Evolutionary conservation across 2,888 invertebrate species (phyloP).

Genomic region (Ariolimax columbianus): DNA sequence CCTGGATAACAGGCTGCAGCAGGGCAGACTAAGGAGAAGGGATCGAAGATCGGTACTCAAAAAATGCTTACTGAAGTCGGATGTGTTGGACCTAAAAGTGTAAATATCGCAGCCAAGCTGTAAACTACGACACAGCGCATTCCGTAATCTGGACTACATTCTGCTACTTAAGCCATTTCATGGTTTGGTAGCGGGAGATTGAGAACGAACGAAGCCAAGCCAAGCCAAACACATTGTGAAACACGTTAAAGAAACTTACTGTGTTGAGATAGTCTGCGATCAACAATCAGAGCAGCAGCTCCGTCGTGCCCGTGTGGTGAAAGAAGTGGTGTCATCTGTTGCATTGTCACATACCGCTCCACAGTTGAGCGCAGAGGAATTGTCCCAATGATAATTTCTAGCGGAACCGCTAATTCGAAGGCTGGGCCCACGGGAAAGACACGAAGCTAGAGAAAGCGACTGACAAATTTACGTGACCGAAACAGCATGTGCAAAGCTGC

Average conservation of each 20-base stretch:
- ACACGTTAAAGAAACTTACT: conserved; percentile 16
- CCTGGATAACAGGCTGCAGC: too few relatives aligned
- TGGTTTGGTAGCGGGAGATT: too few relatives aligned
- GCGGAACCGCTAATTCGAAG: conserved; percentile 69
- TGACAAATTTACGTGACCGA: background rate
- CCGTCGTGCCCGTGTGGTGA: background rate
- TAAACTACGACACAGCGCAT: too few relatives aligned
- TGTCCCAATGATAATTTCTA: conserved; percentile 72
- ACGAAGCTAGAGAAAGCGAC: conserved; percentile 60
- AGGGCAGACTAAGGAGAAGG: too few relatives aligned
- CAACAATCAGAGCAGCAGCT: background rate
- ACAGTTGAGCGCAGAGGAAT: conserved; percentile 61
- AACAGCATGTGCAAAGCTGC: background rate
- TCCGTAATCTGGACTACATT: too few relatives aligned
- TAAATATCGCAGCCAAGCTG: too few relatives aligned
- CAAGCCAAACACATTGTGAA: background rate
- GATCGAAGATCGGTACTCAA: too few relatives aligned
- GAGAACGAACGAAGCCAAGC: background rate
- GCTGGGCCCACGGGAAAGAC: conserved; percentile 72
- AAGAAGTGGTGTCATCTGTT: conserved; percentile 39
- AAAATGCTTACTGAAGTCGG: too few relatives aligned
- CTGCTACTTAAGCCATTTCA: too few relatives aligned
- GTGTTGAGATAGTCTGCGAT: background rate
- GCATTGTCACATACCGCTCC: conserved; percentile 49
- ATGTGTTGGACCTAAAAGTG: too few relatives aligned